Percentiles rank a stretch among this genome's conserved stretches.
These are phyloP conservation scores for Gambusia affinis DNA, from an alignment of 2,113 vertebrate genomes.

Conservation along the genomic window DNA sequence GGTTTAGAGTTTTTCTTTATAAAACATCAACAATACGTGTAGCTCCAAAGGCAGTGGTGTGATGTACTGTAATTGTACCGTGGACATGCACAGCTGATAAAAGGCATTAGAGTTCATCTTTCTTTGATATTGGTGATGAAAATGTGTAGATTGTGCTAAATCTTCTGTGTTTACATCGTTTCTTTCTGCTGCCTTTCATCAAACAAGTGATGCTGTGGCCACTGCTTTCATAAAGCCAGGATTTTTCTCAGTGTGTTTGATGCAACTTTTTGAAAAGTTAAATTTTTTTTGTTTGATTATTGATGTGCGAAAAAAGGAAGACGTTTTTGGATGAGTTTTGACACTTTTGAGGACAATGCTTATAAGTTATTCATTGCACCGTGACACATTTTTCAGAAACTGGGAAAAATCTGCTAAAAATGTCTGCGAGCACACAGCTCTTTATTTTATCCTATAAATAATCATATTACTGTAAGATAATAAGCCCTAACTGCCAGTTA, in stretches of 20 bases:
- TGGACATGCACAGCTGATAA: no score
- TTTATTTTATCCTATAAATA: background rate
- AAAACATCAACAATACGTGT: slow-evolving; percentile 2
- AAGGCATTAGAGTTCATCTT: background rate
- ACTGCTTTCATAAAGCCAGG: background rate
- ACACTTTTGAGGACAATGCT: slow-evolving; percentile 5
- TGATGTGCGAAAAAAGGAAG: background rate
- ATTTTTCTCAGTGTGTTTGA: background rate
- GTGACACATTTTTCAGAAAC: slow-evolving; percentile 5
- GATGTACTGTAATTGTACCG: background rate
- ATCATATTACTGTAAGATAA: slow-evolving; percentile 3
- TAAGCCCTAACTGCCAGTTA: slow-evolving; percentile 23
- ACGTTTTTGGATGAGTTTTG: background rate
- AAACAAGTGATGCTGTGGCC: background rate
- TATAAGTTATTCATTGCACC: slow-evolving; percentile 14
- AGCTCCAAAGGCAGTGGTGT: background rate
- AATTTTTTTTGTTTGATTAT: background rate
- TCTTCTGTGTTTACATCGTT: background rate
- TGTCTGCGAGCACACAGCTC: background rate
- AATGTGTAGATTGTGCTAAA: background rate
- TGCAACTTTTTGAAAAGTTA: background rate
- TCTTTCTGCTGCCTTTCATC: background rate
- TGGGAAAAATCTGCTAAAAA: background rate
- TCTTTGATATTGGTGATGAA: background rate
- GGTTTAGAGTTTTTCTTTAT: background rate